phyloP scores from a whole-genome alignment of 2,888 invertebrate genomes.

The Lobophora halterata region DNA sequence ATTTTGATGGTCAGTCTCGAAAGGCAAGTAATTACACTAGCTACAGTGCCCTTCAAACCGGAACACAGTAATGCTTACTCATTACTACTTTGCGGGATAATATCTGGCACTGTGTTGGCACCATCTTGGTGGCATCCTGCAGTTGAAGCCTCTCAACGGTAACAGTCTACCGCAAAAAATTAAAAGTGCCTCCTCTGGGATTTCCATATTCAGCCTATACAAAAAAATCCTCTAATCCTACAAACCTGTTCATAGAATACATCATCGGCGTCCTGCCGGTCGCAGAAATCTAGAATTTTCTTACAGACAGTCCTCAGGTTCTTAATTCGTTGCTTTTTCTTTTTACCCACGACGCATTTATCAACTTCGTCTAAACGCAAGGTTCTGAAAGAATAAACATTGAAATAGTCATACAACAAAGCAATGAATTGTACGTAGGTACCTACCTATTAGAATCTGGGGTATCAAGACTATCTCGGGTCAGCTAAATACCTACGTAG shows the following conservation, averaged over 20 bases:
- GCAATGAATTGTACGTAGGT: neutral
- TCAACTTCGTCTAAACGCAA: constrained; percentile 52
- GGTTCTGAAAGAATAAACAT: constrained; percentile 49
- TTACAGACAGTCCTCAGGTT: constrained; percentile 62
- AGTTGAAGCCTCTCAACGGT: too few species aligned
- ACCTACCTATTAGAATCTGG: neutral
- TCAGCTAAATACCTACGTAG: too few species aligned
- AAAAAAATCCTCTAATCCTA: neutral
- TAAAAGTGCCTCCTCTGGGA: neutral
- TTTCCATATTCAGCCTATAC: neutral
- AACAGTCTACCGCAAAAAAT: too few species aligned
- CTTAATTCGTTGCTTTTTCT: constrained; percentile 56
- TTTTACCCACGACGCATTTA: constrained; percentile 43
- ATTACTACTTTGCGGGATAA: too few species aligned
- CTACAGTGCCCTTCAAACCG: too few species aligned
- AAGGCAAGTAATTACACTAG: too few species aligned
- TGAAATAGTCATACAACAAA: neutral
- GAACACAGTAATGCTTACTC: too few species aligned
- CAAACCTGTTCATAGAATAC: constrained; percentile 50
- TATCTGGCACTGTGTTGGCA: too few species aligned
- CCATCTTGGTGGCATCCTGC: too few species aligned
- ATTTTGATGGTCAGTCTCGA: too few species aligned
- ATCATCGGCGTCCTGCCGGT: constrained; percentile 60
- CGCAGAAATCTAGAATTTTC: constrained; percentile 61
- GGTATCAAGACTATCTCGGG: too few species aligned